A percentile compares a stretch with the other conserved stretches of the same genome.
phyloP scores from a whole-genome alignment of 1,140 invertebrate species.

The Drosophila malerkotliana region DNA sequence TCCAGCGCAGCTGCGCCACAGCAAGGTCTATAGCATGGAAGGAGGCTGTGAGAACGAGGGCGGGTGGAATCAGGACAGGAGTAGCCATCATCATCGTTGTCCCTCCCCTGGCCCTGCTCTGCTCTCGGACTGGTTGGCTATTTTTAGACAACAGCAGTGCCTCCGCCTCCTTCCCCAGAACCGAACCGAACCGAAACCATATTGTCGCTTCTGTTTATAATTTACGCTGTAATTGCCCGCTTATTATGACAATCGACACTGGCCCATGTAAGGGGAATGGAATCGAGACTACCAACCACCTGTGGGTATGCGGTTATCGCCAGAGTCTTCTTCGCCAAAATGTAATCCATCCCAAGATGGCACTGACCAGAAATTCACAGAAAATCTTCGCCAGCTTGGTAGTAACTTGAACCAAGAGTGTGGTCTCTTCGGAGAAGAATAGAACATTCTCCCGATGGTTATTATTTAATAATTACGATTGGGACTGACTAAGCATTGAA shows the following conservation, averaged over 20 bases:
- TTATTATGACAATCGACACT: constrained; percentile 40
- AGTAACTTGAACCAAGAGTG: background rate
- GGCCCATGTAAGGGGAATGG: constrained; percentile 3
- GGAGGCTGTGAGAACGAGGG: too few species aligned
- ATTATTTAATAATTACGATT: too few species aligned
- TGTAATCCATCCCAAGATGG: constrained; percentile 2
- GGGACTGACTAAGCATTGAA: background rate
- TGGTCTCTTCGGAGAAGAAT: background rate
- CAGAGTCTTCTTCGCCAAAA: background rate
- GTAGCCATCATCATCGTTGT: constrained; percentile 15
- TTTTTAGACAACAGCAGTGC: constrained; percentile 27
- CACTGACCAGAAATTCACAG: background rate
- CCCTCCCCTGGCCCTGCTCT: background rate
- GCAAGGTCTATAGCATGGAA: constrained; percentile 21
- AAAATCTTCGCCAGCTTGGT: background rate
- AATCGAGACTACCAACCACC: constrained; percentile 10
- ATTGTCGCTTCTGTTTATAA: constrained; percentile 59
- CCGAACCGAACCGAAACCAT: background rate
- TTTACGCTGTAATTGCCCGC: constrained; percentile 67
- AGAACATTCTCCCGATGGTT: background rate
- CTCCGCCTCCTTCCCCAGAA: background rate
- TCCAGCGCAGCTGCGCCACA: constrained; percentile 19
- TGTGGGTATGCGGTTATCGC: constrained; percentile 2
- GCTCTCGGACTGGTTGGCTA: constrained; percentile 22
- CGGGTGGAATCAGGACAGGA: constrained; percentile 23